Base-by-base conservation (phyloP, 1,140 invertebrate species). In the Schlechtendalia chinensis region DNA sequence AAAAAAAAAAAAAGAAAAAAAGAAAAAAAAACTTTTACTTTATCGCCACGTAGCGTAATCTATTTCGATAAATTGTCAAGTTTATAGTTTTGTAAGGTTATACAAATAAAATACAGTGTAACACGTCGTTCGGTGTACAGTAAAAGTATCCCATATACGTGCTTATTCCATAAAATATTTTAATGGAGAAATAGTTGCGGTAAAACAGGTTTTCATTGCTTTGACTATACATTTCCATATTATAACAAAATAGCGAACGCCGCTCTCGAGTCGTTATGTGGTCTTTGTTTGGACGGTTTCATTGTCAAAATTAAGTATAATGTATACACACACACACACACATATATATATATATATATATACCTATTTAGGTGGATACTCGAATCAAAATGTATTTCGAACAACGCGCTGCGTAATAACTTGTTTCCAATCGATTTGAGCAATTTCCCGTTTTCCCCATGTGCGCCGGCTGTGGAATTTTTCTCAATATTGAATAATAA, bases 401-500 rank as follows among this genome's bases (percentile, higher is more conserved):
- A 69, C 14, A 10, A 24, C 5, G 39, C 39, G 32, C 19, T 12
- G n/a, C n/a, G 32, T 67, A 45, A 65, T 65, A 67, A 32, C n/a
- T 69, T 69, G 67, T 69, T 50, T 69, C 22, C 45, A 50, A 27
- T 50, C 17, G 32, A 47, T 69, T 67, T 50, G 24, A 69, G 67
- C 22, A 27, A 50, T 69, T 69, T 69, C 14, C 56, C 10, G 32
- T 39, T 39, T 39, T 39, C 10, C 6, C 19, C n/a, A 59, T 27
- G n/a, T 22, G 4, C 8, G 5, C 65, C 8, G 27, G 19, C 22
- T 4, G n/a, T 50, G 67, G 67, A 47, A 50, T 69, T 69, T 69
- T 69, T 69, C 45, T 24, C 45, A 27, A 69, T 69, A 69, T 69
- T 50, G n/a, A 69, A 69, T 69, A 69, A 47, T 50, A 69, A 69